Percentiles rank a stretch among this genome's conserved stretches.
Conservation (phyloP, 2,888 invertebrate genomes). For the Blastobasis adustella region DNA sequence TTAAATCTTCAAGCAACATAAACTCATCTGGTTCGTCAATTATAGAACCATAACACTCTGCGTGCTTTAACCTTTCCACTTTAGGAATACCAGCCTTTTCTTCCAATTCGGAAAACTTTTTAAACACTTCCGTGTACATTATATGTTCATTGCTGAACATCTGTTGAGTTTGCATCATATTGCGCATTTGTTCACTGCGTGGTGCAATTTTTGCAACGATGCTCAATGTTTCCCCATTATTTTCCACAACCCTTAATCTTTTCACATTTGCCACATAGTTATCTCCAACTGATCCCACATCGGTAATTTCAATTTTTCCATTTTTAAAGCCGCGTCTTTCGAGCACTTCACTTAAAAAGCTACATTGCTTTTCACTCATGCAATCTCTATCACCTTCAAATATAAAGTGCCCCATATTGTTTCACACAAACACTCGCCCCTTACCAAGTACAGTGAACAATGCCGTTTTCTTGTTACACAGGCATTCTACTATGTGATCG, state of each 20-base stretch:
- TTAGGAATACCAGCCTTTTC: constrained; percentile 18
- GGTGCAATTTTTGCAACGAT: constrained; percentile 32
- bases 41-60: constrained; percentile 27
- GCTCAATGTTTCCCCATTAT: constrained; percentile 21
- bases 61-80: constrained; percentile 22
- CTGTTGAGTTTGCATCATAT: constrained; percentile 8
- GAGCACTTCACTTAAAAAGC: no score
- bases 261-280: constrained; percentile 29
- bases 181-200: constrained; percentile 13
- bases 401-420: no score
- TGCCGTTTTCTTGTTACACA: no score
- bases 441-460: no score
- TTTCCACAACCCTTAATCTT: constrained; percentile 21
- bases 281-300: constrained; percentile 30
- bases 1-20: constrained; percentile 35
- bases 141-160: constrained; percentile 23
- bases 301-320: constrained; percentile 21
- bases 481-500: no score
- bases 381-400: no score
- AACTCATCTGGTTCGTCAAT: constrained; percentile 27
- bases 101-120: constrained; percentile 25
- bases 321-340: constrained; percentile 20
- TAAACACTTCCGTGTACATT: constrained; percentile 27
- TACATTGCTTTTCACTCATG: no score
- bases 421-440: no score